phyloP scores from a whole-genome alignment of 2,888 invertebrate genomes.

The Apantesis nais region DNA sequence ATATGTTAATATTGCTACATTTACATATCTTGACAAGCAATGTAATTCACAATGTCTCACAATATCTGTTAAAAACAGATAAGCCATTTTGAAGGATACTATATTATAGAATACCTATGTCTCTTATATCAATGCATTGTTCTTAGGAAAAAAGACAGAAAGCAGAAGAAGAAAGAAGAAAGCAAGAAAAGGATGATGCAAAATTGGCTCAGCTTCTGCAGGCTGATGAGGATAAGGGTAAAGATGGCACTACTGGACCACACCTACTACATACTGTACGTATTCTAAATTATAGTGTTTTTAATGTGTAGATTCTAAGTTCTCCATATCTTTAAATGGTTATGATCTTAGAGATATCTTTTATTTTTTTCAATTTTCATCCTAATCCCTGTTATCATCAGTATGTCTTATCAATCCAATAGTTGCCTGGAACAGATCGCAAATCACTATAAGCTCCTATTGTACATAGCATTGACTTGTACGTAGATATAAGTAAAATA shows the following conservation, averaged over 20 bases:
- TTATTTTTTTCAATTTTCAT: background rate
- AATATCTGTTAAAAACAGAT: background rate
- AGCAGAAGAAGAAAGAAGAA: constrained; percentile 73
- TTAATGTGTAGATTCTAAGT: background rate
- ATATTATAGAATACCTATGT: background rate
- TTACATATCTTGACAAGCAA: background rate
- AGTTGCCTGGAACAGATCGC: no score
- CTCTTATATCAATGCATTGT: constrained; percentile 9
- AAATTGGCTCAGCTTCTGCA: constrained; percentile 75
- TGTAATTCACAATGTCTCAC: background rate
- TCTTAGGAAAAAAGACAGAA: constrained; percentile 69
- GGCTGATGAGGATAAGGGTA: constrained; percentile 73
- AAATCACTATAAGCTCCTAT: no score
- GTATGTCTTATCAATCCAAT: no score
- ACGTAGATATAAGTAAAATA: no score
- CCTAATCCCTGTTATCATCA: background rate
- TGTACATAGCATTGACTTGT: no score
- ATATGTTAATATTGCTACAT: background rate
- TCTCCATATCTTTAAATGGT: background rate
- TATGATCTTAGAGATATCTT: background rate
- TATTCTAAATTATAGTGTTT: constrained; percentile 22
- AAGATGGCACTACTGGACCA: constrained; percentile 62
- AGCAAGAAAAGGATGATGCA: constrained; percentile 80
- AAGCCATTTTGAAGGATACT: background rate
- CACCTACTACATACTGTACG: constrained; percentile 68